phyloP scores from a whole-genome alignment of 1,140 invertebrate species.

The Drosophila sechellia region DNA sequence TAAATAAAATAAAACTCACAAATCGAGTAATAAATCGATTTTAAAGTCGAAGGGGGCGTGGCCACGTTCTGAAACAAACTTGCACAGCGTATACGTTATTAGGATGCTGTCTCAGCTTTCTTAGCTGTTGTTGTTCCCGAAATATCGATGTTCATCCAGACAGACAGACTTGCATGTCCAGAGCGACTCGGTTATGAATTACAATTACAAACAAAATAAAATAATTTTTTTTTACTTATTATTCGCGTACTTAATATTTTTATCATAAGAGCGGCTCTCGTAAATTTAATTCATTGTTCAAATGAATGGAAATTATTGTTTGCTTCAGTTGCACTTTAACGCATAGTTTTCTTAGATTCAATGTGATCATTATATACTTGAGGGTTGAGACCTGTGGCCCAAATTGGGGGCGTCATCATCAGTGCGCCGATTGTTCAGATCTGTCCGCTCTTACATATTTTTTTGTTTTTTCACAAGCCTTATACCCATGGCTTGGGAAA shows the following conservation, averaged over 20 bases:
- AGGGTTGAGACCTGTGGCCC: slow-evolving; percentile 11
- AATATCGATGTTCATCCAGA: too few relatives aligned
- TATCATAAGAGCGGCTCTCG: slow-evolving; percentile 53
- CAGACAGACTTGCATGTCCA: too few relatives aligned
- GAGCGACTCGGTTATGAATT: too few relatives aligned
- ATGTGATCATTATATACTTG: slow-evolving; percentile 26
- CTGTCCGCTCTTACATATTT: not conserved
- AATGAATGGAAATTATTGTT: slow-evolving; percentile 72
- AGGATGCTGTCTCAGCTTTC: too few relatives aligned
- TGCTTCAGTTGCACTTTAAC: slow-evolving; percentile 40
- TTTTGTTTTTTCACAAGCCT: slow-evolving; percentile 16
- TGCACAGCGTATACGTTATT: too few relatives aligned
- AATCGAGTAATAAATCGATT: slow-evolving; percentile 1
- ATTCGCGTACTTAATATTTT: slow-evolving; percentile 48
- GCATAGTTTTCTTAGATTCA: slow-evolving; percentile 45
- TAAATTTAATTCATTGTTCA: slow-evolving; percentile 70
- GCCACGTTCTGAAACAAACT: too few relatives aligned
- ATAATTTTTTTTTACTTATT: slow-evolving; percentile 14
- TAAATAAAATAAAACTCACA: not conserved
- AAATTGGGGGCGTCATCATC: slow-evolving; percentile 44
- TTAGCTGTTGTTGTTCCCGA: not conserved
- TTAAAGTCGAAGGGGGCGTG: too few relatives aligned
- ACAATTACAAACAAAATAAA: too few relatives aligned
- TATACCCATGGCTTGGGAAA: slow-evolving; percentile 21
- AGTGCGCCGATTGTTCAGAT: slow-evolving; percentile 30